These are phyloP conservation scores for Chrysochloris asiatica DNA, from an alignment of 2,113 vertebrate genomes.

Conservation along the genomic window DNA sequence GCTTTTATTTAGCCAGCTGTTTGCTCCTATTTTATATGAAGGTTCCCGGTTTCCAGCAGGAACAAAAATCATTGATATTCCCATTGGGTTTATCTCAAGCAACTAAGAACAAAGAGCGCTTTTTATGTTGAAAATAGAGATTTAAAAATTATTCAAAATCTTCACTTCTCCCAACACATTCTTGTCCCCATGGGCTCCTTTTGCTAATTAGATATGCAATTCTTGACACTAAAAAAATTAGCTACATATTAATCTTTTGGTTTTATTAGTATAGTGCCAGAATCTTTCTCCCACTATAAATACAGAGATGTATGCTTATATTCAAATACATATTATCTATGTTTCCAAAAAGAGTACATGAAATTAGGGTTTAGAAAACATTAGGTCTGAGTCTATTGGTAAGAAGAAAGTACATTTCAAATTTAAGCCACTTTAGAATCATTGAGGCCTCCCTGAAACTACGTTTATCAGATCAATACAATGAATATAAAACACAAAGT, in stretches of 20 bases:
- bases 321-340: constrained; percentile 12
- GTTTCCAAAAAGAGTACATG: background rate
- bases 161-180: constrained; percentile 58
- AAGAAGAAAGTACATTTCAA: background rate
- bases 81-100: constrained; percentile 59
- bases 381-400: background rate
- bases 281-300: constrained; percentile 8
- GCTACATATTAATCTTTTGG: constrained; percentile 24
- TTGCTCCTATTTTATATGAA: constrained; percentile 27
- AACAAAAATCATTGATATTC: constrained; percentile 66
- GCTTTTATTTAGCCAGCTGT: constrained; percentile 44
- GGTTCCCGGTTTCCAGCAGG: constrained; percentile 37
- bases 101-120: constrained; percentile 63
- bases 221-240: constrained; percentile 49
- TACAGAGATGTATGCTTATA: background rate
- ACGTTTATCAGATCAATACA: background rate
- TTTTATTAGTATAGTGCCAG: constrained; percentile 24
- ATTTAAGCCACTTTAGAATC: background rate
- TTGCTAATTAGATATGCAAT: constrained; percentile 56
- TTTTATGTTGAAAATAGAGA: constrained; percentile 70
- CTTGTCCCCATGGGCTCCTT: constrained; percentile 13
- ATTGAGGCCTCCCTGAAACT: background rate
- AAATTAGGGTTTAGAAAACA: constrained; percentile 23
- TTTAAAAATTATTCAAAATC: constrained; percentile 69
- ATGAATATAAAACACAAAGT: background rate